These are phyloP conservation scores for Xestia rhomboidea DNA, from an alignment of 2,888 invertebrate genomes.

Conservation along the genomic window DNA sequence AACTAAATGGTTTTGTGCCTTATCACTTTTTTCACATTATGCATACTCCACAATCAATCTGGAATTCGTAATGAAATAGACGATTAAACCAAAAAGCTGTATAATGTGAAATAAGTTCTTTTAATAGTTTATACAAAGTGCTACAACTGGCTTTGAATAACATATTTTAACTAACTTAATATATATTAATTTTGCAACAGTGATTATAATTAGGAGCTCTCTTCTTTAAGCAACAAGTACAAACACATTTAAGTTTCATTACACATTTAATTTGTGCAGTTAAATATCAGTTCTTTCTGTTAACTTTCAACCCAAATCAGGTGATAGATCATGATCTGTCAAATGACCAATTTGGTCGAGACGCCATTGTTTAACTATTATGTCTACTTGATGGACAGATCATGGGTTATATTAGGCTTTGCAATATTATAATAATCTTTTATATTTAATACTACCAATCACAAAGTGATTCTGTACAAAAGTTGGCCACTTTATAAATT, in stretches of 20 bases:
- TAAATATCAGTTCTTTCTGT: conserved; percentile 68
- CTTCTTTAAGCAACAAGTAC: conserved; percentile 60
- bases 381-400: no score
- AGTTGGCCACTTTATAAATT: conserved; percentile 73
- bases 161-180: conserved; percentile 54
- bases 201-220: conserved; percentile 48
- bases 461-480: conserved; percentile 74
- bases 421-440: conserved; percentile 68
- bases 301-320: conserved; percentile 47
- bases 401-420: conserved; percentile 74
- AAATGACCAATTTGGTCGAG: no score
- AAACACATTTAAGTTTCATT: conserved; percentile 48
- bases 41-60: conserved; percentile 30
- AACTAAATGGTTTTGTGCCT: conserved; percentile 63
- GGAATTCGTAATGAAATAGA: conserved; percentile 15
- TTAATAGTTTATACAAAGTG: conserved; percentile 55
- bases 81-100: conserved; percentile 7
- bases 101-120: conserved; percentile 57
- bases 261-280: conserved; percentile 49
- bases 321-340: no score
- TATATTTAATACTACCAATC: conserved; percentile 74
- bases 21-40: conserved; percentile 51
- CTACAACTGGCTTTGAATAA: conserved; percentile 55
- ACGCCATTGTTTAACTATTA: no score
- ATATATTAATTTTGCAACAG: conserved; percentile 61